Evolutionary conservation across 2,888 invertebrate genomes (phyloP), one percentile per base, ranked within the genome.

Genomic region (Pyrgus malvae): DNA sequence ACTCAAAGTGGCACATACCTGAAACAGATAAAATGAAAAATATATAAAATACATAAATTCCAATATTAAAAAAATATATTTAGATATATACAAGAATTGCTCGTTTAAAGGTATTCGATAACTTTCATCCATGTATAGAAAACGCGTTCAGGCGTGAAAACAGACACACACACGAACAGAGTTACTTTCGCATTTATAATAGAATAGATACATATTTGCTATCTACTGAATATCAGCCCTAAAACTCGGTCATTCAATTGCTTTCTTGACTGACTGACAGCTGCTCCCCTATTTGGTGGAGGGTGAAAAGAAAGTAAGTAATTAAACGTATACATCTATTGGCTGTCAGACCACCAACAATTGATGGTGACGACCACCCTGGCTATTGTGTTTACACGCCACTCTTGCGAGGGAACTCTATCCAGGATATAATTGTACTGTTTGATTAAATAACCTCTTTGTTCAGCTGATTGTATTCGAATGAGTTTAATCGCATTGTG

Each of bases 321-420:
- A 85, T 80, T 84, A 83, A 78, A 75, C 65, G 68, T 73, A 68
- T 73, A 70, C 73, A 70, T 70, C 74, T 65, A 65, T 66, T 68
- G 59, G 68, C 74, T 72, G 78, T 77, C 79, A 75, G 63, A 23
- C 74, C 68, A 69, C 57, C 67, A 69, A 73, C 74, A 76, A 80
- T 83, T 74, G 80, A 82, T 80, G 67, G n/a, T 76, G 75, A 70
- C 70, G 67, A 72, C 78, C 80, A 79, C 83, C 85, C 83, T 74
- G 70, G 67, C 76, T 72, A 78, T 85, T 84, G 82, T 84, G 82
- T 72, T 68, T 85, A 75, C 74, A 82, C 70, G 84, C 76, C 82
- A 81, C 8, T 33, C 16, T 7, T 16, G 3, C 73, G 69, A 66
- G 79, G 85, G 79, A 77, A 74, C 66, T 63, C 67, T 72, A 76